Evolutionary conservation across 2,797 vertebrate species (phyloP), one percentile per base, ranked within the genome.

Genomic region (Platalea minor): DNA sequence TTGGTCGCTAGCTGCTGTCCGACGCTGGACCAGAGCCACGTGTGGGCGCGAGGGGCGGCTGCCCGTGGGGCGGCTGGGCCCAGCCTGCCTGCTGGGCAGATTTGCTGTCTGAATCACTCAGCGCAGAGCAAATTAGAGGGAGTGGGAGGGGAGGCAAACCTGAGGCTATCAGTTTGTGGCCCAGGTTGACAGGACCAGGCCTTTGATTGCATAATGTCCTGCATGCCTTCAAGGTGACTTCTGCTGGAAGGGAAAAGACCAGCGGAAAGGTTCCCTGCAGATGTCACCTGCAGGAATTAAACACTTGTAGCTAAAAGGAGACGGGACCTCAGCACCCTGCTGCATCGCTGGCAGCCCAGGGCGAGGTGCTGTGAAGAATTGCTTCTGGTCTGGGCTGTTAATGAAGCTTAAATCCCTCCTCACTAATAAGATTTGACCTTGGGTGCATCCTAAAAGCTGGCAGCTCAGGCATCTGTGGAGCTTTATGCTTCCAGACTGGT

Each of bases 311-410:
- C 56, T 53, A 24, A 46, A 64, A 76, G 13, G 67, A 92, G 79
- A 13, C 0, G 0, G 26, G 29, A 5, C 11, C 59, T 63, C 16
- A 41, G 16, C 35, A 54, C n/a, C 15, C 13, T 17, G 1, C 3
- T 13, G 37, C 75, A 6, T 18, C 4, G 6, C 85, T 61, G 68
- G 3, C 76, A 63, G 76, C 73, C 43, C 46, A 13, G 46, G 50
- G 68, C 77, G 43, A 86, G 84, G 54, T 69, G 51, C 72, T 80
- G 57, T 1, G 33, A 70, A 3, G 2, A 84, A 48, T 19, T 68
- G 9, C 69, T 59, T 33, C 65, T 89, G 41, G 20, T 75, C 85
- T n/a, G 37, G 60, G 70, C 70, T 48, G 21, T 48, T 92, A 48
- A 72, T 24, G 70, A 81, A 45, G 31, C n/a, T 89, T 28, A 76